Evolutionary conservation across 2,888 invertebrate species (phyloP).

Genomic region (Odontomyia ornata): DNA sequence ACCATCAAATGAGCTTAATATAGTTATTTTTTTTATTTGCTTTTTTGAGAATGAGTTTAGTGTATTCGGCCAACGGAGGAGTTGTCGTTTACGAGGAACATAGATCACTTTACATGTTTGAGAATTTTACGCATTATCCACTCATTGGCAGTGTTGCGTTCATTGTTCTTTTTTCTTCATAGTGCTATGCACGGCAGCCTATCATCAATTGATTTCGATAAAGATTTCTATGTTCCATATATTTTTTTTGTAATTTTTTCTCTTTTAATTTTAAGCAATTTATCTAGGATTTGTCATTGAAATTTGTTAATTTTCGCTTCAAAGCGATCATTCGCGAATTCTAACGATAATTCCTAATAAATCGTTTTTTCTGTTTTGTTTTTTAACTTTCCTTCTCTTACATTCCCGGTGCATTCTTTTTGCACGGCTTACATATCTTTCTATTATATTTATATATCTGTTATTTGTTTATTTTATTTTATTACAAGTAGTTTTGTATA

Average conservation of each 20-base stretch:
- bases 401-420: conserved; percentile 54
- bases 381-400: conserved; percentile 43
- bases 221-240: conserved; percentile 46
- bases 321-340: not conserved
- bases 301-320: conserved; percentile 40
- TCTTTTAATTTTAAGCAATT: conserved; percentile 16
- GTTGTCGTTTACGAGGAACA: conserved; percentile 54
- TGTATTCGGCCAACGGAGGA: conserved; percentile 57
- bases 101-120: conserved; percentile 46
- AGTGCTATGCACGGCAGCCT: not conserved
- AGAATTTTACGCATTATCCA: conserved; percentile 41
- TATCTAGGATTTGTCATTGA: conserved; percentile 34
- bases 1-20: conserved; percentile 25
- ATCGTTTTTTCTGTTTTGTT: conserved; percentile 51
- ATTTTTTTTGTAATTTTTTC: not conserved
- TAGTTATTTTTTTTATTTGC: not conserved
- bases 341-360: not conserved
- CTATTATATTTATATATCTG: conserved; percentile 51
- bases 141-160: conserved; percentile 49
- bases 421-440: conserved; percentile 56
- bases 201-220: not conserved
- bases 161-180: conserved; percentile 42
- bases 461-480: conserved; percentile 42
- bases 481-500: conserved; percentile 17
- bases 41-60: not conserved